A percentile compares a stretch with the other conserved stretches of the same genome.
Conservation (phyloP, 2,888 invertebrate genomes). For the Himalopsyche japonica region DNA sequence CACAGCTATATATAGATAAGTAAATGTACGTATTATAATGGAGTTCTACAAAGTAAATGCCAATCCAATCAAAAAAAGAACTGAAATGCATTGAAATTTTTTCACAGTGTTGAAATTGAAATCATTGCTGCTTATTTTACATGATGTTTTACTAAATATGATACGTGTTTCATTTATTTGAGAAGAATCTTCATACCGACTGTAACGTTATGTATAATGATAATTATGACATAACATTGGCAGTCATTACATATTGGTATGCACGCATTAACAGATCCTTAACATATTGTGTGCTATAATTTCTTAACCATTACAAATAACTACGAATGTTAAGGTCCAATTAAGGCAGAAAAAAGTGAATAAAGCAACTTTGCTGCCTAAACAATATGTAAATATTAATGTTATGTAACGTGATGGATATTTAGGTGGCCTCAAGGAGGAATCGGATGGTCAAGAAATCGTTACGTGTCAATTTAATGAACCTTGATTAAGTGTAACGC, state of each 20-base stretch:
- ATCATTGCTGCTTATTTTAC: too few relatives aligned
- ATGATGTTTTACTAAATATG: too few relatives aligned
- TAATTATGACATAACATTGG: background rate
- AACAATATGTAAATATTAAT: background rate
- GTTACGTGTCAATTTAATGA: conserved; percentile 8
- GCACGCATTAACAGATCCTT: background rate
- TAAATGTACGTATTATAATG: too few relatives aligned
- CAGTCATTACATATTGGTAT: background rate
- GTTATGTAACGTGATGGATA: background rate
- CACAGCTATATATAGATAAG: too few relatives aligned
- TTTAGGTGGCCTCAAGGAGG: background rate
- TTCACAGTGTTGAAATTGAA: too few relatives aligned
- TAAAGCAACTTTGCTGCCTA: background rate
- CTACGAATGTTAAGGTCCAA: background rate
- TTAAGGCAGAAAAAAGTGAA: background rate
- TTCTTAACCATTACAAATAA: background rate
- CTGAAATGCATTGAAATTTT: too few relatives aligned
- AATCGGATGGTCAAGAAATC: background rate
- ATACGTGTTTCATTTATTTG: too few relatives aligned
- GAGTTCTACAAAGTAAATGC: too few relatives aligned
- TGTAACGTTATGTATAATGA: too few relatives aligned
- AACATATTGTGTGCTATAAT: background rate
- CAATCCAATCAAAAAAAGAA: too few relatives aligned
- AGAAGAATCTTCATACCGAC: too few relatives aligned
- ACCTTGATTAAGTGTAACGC: background rate